phyloP scores from a whole-genome alignment of 2,797 vertebrate genomes.

The Galaxias olidus region DNA sequence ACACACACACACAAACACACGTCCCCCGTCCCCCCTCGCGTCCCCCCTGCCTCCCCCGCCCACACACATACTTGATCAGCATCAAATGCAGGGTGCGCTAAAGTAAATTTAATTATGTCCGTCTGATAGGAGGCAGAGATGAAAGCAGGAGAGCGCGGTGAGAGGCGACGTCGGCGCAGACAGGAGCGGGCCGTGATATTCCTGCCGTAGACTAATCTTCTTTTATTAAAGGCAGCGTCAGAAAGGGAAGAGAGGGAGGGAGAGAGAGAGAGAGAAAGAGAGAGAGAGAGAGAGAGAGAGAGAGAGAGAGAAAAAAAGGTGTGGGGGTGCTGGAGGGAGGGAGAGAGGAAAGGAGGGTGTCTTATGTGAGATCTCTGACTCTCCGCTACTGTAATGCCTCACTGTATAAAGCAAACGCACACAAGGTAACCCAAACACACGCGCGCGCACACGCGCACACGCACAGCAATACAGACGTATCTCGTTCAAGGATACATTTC shows the following conservation, averaged over 20 bases:
- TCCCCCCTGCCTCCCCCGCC: no score
- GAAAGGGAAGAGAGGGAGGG: slow-evolving; percentile 51
- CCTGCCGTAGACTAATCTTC: slow-evolving; percentile 77
- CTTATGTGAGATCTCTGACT: slow-evolving; percentile 77
- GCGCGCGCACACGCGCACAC: neutral
- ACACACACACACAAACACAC: slow-evolving; percentile 56
- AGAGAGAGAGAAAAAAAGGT: slow-evolving; percentile 14
- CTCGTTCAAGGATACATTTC: no score
- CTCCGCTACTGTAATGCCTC: slow-evolving; percentile 74
- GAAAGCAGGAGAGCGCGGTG: slow-evolving; percentile 72
- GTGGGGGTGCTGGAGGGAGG: slow-evolving; percentile 22
- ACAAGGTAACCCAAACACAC: neutral
- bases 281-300: neutral
- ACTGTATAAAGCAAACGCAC: slow-evolving; percentile 32
- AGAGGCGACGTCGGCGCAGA: slow-evolving; percentile 72
- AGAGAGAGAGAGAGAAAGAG: neutral
- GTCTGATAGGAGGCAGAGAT: slow-evolving; percentile 77
- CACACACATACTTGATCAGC: slow-evolving; percentile 59
- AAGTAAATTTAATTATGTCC: slow-evolving; percentile 84
- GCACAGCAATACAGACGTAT: no score
- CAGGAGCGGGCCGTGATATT: slow-evolving; percentile 76
- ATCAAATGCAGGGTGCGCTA: slow-evolving; percentile 77
- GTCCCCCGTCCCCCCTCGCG: slow-evolving; percentile 3
- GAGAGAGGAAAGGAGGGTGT: slow-evolving; percentile 34
- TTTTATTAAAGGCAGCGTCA: slow-evolving; percentile 76